Base-by-base conservation (phyloP, 2,113 vertebrate species). In the Reinhardtius hippoglossoides region DNA sequence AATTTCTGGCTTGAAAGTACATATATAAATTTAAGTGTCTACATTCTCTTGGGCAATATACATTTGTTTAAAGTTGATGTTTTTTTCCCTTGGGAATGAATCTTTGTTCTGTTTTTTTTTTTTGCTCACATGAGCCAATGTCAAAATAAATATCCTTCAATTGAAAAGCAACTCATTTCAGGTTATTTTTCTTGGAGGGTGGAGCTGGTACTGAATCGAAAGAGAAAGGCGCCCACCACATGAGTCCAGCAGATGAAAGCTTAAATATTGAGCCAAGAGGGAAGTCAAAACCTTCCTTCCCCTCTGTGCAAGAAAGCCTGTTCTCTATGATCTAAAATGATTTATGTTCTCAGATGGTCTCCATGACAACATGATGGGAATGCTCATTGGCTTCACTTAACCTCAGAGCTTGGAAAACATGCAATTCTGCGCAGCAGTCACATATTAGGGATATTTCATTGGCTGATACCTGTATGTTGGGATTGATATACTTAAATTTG, bases 101-200 rank as follows among this genome's bases (percentile, higher is more conserved):
- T 67, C 2, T n/a, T 76, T 77, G 26, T 9, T 67, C 74, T 42
- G n/a, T 62, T 42, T 42, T 42, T 42, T 13, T 74, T 73, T 76
- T 42, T 70, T 56, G 82, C 68, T 80, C 76, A n/a, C 24, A 10
- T 4, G 63, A 44, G 71, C 66, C 54, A 9, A 59, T n/a, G 24
- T 54, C 50, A 18, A 58, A 91, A 55, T 87, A 87, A 91, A 91
- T 50, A n/a, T 78, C 31, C 54, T 31, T 72, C 9, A 52, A 35
- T 62, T 67, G 5, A 73, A 74, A 58, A 71, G 16, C 42, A 12
- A 77, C 20, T 71, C 1, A 15, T 78, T 50, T 79, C 13, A 60
- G 56, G 54, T 37, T 82, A 24, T 81, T 83, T 79, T 50, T 54
- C 50, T 64, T 64, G 46, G 67, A 58, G 21, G 10, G 67, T 59